These are phyloP conservation scores for Cynodonichthys magdalenae DNA, from an alignment of 2,797 vertebrate species.

Conservation along the genomic window DNA sequence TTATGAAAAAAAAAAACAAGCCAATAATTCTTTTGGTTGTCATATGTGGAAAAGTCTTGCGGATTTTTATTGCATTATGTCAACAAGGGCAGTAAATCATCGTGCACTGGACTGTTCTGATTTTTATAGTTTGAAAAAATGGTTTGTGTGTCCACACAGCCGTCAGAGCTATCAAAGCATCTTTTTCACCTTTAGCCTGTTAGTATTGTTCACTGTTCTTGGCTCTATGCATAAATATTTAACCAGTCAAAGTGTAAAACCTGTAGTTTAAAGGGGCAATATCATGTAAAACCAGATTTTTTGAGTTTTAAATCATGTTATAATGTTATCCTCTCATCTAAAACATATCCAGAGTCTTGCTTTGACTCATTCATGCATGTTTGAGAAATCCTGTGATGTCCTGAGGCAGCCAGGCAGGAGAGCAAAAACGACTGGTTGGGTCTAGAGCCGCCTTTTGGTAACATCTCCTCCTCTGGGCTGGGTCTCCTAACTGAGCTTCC, in stretches of 20 bases:
- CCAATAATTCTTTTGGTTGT: background rate
- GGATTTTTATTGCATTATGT: background rate
- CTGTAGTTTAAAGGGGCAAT: no score
- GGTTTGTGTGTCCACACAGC: slow-evolving; percentile 1
- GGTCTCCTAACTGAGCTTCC: no score
- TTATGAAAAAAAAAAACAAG: background rate
- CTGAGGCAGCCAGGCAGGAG: no score
- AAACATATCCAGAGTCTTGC: no score
- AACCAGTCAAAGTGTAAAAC: slow-evolving; percentile 18
- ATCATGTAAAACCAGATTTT: no score
- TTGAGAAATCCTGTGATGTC: no score
- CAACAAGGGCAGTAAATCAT: background rate
- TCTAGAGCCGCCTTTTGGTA: no score
- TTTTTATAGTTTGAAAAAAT: slow-evolving; percentile 1
- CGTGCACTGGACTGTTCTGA: background rate
- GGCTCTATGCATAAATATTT: slow-evolving; percentile 23
- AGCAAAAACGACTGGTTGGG: no score
- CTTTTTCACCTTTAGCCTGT: slow-evolving; percentile 37
- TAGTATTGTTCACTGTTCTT: slow-evolving; percentile 14
- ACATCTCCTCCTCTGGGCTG: no score
- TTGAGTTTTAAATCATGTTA: no score
- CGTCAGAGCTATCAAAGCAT: slow-evolving; percentile 8
- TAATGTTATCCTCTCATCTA: no score
- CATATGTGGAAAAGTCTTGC: background rate
- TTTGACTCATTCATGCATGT: no score